These are phyloP conservation scores for Poicephalus meyeri DNA, from an alignment of 2,113 vertebrate species.

Conservation along the genomic window DNA sequence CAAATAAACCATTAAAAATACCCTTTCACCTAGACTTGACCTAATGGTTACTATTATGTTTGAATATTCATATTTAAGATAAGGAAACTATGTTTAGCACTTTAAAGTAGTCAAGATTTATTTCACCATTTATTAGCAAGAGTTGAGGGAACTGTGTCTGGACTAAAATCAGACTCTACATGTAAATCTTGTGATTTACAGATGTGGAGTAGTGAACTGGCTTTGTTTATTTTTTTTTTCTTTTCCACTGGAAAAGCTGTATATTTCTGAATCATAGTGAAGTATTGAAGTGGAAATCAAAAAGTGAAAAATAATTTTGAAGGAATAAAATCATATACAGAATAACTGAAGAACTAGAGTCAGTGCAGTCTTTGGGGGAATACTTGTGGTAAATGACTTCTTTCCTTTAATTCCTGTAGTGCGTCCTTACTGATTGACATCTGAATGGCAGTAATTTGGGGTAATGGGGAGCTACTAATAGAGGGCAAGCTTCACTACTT, in stretches of 20 bases:
- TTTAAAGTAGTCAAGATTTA: constrained; percentile 1
- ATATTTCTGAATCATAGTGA: neutral
- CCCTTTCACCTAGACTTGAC: neutral
- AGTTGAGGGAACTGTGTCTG: neutral
- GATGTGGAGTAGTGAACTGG: neutral
- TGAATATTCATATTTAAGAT: constrained; percentile 29
- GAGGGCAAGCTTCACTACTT: constrained; percentile 63
- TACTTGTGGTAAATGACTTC: constrained; percentile 47
- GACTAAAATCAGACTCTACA: neutral
- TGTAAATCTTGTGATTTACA: neutral
- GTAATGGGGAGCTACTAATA: constrained; percentile 69
- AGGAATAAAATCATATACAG: neutral
- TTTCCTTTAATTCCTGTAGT: constrained; percentile 57
- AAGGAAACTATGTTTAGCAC: constrained; percentile 21
- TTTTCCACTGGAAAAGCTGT: neutral
- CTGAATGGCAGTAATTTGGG: constrained; percentile 60
- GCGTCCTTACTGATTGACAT: constrained; percentile 58
- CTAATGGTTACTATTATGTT: neutral
- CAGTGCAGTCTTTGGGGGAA: constrained; percentile 25
- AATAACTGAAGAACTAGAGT: constrained; percentile 28
- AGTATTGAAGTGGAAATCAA: neutral
- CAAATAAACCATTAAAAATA: constrained; percentile 13
- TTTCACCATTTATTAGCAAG: neutral
- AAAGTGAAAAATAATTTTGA: neutral
- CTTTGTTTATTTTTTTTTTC: neutral